A percentile compares a stretch with the other conserved stretches of the same genome.
phyloP scores from a whole-genome alignment of 2,113 vertebrate species.

The Orientallactaga bullata region DNA sequence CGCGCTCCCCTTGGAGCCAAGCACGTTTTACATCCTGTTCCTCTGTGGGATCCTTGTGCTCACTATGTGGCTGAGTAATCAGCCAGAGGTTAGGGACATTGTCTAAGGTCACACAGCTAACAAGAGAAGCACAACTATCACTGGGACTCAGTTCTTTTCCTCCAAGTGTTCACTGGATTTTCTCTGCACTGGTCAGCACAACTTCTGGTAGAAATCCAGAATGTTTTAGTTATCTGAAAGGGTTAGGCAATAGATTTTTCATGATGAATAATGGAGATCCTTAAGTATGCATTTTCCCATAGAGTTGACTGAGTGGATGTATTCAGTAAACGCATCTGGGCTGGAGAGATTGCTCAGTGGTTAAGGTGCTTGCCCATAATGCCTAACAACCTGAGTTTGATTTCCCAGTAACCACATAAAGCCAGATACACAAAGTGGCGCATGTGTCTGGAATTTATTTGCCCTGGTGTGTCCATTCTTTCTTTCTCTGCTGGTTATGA shows the following conservation, averaged over 20 bases:
- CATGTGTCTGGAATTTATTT: too few species aligned
- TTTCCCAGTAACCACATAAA: too few species aligned
- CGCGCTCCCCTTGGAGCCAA: background rate
- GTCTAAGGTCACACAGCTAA: background rate
- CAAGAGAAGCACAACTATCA: background rate
- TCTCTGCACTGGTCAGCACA: background rate
- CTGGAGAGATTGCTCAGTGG: too few species aligned
- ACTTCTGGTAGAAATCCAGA: background rate
- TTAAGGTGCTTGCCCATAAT: too few species aligned
- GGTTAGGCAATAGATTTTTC: background rate
- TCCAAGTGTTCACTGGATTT: background rate
- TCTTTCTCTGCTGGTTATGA: too few species aligned
- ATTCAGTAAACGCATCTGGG: background rate
- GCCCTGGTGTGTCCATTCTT: too few species aligned
- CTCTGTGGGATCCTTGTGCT: background rate
- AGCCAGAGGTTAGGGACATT: background rate
- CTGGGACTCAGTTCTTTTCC: background rate
- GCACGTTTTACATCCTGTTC: background rate
- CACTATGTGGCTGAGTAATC: background rate
- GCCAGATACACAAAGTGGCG: too few species aligned
- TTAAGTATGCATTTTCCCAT: rapidly evolving
- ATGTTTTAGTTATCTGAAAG: background rate
- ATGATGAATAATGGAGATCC: too few species aligned
- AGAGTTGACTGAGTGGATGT: background rate
- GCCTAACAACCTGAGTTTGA: too few species aligned